These are phyloP conservation scores for Blastobasis adustella DNA, from an alignment of 2,888 invertebrate species.

Conservation along the genomic window DNA sequence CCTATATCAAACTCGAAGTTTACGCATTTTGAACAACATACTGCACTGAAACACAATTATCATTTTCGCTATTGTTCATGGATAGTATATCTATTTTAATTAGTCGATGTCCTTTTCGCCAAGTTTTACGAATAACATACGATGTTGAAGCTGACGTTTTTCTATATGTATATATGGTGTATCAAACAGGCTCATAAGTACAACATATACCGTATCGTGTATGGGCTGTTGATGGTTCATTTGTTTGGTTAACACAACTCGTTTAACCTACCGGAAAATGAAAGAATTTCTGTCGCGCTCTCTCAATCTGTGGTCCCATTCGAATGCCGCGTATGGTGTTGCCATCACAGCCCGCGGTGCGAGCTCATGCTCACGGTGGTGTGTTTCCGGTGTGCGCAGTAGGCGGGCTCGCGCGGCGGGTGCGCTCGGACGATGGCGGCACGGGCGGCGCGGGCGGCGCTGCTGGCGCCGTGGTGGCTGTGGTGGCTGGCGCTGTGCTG, in stretches of 20 bases:
- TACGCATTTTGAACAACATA: no score
- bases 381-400: background rate
- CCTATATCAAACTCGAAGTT: no score
- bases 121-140: no score
- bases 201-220: no score
- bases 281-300: background rate
- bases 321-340: background rate
- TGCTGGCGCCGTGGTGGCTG: conserved; percentile 64
- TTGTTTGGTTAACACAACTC: background rate
- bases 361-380: background rate
- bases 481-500: conserved; percentile 52
- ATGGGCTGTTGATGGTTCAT: no score
- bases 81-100: no score
- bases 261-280: background rate
- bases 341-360: background rate
- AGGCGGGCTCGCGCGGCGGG: conserved; percentile 1
- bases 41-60: no score
- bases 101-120: no score
- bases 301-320: background rate
- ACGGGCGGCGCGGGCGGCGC: conserved; percentile 12
- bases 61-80: no score
- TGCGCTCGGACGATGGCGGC: background rate
- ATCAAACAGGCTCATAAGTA: no score
- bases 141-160: no score
- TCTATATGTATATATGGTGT: no score